These are phyloP conservation scores for Solea senegalensis DNA, from an alignment of 2,113 vertebrate genomes.

Conservation along the genomic window DNA sequence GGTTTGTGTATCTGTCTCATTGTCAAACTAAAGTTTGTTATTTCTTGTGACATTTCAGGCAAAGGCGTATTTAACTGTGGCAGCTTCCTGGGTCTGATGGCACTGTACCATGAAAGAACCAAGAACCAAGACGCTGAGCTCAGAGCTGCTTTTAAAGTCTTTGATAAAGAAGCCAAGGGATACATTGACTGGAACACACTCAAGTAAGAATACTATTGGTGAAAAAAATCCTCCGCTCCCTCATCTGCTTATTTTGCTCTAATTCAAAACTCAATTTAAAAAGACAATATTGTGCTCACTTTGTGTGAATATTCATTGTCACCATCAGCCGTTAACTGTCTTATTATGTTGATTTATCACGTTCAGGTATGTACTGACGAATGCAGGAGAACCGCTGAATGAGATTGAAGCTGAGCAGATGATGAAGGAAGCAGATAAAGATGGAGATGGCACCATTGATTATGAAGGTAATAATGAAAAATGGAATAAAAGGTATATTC, in stretches of 20 bases:
- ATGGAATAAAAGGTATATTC: background rate
- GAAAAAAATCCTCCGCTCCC: background rate
- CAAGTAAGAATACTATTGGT: slow-evolving; percentile 57
- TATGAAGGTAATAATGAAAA: slow-evolving; percentile 66
- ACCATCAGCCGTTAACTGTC: background rate
- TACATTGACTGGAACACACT: slow-evolving; percentile 76
- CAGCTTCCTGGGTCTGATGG: slow-evolving; percentile 76
- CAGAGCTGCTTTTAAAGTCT: slow-evolving; percentile 75
- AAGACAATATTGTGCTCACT: background rate
- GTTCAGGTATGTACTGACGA: slow-evolving; percentile 76
- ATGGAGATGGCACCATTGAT: slow-evolving; percentile 75
- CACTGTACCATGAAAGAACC: slow-evolving; percentile 70
- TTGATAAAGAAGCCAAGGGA: slow-evolving; percentile 76
- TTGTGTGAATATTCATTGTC: background rate
- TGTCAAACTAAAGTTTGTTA: background rate
- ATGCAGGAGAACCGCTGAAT: slow-evolving; percentile 71
- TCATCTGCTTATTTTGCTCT: too few relatives aligned
- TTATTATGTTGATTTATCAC: background rate
- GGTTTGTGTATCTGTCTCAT: background rate
- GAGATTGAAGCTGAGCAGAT: slow-evolving; percentile 77
- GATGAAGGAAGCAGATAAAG: slow-evolving; percentile 80
- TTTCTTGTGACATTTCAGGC: slow-evolving; percentile 50
- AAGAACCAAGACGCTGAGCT: slow-evolving; percentile 79
- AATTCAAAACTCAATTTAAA: too few relatives aligned
- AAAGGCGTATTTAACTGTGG: slow-evolving; percentile 75